Evolutionary conservation across 1,140 invertebrate genomes (phyloP).

Genomic region (Drosophila mojavensis): DNA sequence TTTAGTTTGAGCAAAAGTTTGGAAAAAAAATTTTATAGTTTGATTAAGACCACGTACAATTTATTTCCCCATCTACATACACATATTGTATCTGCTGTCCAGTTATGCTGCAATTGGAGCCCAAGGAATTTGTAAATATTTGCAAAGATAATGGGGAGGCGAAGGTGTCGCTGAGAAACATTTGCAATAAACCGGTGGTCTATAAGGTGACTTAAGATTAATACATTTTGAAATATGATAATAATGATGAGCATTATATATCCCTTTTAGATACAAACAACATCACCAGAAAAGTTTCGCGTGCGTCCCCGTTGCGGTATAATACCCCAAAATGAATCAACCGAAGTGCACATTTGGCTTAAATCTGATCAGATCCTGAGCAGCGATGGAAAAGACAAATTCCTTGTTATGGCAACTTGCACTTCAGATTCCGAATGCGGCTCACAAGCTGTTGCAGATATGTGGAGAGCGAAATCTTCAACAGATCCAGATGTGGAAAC

Average conservation of each 20-base stretch:
- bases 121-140: conserved; percentile 90
- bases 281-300: conserved; percentile 93
- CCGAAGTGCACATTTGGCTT: conserved; percentile 70
- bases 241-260: neutral
- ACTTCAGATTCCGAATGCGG: conserved; percentile 10
- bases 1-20: conserved; percentile 22
- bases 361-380: conserved; percentile 67
- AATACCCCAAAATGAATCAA: conserved; percentile 85
- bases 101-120: conserved; percentile 84
- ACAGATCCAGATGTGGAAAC: conserved; percentile 61
- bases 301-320: conserved; percentile 93
- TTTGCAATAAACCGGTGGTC: conserved; percentile 43
- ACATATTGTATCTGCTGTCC: conserved; percentile 29
- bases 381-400: conserved; percentile 70
- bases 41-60: conserved; percentile 5
- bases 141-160: conserved; percentile 53
- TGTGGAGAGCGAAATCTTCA: conserved; percentile 58
- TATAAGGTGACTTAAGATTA: conserved; percentile 58
- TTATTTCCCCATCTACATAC: neutral
- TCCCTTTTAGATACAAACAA: conserved; percentile 74
- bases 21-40: conserved; percentile 18
- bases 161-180: conserved; percentile 49
- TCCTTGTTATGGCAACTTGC: conserved; percentile 73
- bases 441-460: conserved; percentile 45
- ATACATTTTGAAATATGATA: neutral